Conservation (phyloP, 2,888 invertebrate genomes). For the Alviniconcha strummeri region DNA sequence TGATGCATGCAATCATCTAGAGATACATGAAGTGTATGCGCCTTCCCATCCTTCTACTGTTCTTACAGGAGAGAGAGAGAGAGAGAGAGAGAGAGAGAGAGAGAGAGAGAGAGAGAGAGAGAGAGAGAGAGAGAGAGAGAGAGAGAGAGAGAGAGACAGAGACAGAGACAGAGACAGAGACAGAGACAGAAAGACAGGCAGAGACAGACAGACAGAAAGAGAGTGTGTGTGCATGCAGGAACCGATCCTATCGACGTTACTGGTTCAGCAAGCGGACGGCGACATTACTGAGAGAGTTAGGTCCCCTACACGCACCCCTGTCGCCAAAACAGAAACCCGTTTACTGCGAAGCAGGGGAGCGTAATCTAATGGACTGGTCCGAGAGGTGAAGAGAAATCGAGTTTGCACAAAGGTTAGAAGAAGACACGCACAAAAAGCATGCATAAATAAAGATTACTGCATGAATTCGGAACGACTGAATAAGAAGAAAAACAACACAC, state of each 20-base stretch:
- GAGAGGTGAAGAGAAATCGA: background rate
- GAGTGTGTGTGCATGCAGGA: background rate
- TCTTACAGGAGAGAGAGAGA: background rate
- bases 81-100: slow-evolving; percentile 5
- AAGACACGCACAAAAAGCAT: background rate
- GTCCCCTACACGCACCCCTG: too few relatives aligned
- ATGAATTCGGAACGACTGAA: background rate
- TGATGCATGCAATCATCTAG: too few relatives aligned
- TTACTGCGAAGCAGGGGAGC: too few relatives aligned
- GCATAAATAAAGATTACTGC: background rate
- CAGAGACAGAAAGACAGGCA: background rate
- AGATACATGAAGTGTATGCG: too few relatives aligned
- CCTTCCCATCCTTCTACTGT: too few relatives aligned
- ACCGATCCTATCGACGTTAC: background rate
- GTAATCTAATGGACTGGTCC: too few relatives aligned
- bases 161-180: background rate
- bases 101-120: slow-evolving; percentile 4
- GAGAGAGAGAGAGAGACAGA: slow-evolving; percentile 2
- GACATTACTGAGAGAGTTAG: too few relatives aligned
- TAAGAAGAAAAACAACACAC: background rate
- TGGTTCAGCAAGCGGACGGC: too few relatives aligned
- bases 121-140: slow-evolving; percentile 4
- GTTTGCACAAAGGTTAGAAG: background rate
- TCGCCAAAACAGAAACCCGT: too few relatives aligned
- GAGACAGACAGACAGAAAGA: background rate